Evolutionary conservation across 1,140 invertebrate genomes (phyloP), one percentile per base, ranked within the genome.

Genomic region (Drosophila funebris): DNA sequence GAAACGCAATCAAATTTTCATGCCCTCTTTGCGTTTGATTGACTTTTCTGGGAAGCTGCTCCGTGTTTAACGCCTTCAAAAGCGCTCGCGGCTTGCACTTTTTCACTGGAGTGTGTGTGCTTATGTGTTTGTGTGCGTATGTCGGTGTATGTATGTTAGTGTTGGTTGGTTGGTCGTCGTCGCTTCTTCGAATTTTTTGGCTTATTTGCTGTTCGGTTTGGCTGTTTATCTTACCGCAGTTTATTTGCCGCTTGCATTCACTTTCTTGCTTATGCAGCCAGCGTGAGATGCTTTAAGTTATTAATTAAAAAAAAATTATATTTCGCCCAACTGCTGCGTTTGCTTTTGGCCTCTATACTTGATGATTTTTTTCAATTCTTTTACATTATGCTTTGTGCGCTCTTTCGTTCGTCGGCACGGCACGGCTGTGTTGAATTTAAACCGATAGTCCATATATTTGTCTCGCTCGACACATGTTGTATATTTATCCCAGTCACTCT

Each of bases 341-440:
- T 67, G 79, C 62, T 82, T 75, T 85, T 85, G 78, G 82, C 82
- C 82, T 85, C 82, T 85, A 88, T 88, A 82, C 82, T 85, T 85
- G 82, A 78, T 78, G 82, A 85, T 87, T 87, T 85, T 85, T 80
- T 85, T 87, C 82, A 88, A 87, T 85, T 87, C 82, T 88, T 76
- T 63, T 68, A 68, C 67, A 82, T 85, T 85, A 85, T 78, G 82
- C 71, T 85, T 85, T 85, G 83, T 87, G 75, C 83, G 71, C 78
- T 85, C 82, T 85, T 72, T 57, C 62, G 71, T 85, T 57, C 74
- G 82, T 81, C 81, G 81, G 80, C 80, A 68, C 67, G 52, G 68
- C 61, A 83, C 80, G 79, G 60, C 76, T 80, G 73, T 80, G 81
- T 85, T 84, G 81, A 80, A 52, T 84, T 85, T 74, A 76, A 73